A percentile compares a stretch with the other conserved stretches of the same genome.
These are phyloP conservation scores for Hofmannophila pseudospretella DNA, from an alignment of 2,888 invertebrate genomes.

Conservation along the genomic window DNA sequence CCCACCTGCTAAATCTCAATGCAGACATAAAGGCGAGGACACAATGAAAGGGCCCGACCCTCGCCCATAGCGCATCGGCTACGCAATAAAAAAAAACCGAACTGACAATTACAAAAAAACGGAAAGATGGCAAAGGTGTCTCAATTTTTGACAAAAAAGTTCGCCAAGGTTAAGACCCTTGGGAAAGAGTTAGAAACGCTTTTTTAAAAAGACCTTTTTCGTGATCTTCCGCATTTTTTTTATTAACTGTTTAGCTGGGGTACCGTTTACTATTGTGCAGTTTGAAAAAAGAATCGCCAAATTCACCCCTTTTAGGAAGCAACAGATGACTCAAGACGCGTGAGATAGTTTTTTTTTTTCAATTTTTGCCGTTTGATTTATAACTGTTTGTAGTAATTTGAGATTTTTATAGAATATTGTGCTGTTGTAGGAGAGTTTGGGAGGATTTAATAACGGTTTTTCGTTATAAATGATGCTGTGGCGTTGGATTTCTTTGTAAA, in stretches of 20 bases:
- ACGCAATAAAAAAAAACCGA: conserved; percentile 42
- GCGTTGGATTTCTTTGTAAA: neutral
- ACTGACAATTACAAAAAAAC: conserved; percentile 53
- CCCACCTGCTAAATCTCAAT: conserved; percentile 67
- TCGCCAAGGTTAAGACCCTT: conserved; percentile 75
- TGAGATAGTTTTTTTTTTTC: conserved; percentile 67
- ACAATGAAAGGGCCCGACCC: conserved; percentile 58
- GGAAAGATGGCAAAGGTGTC: conserved; percentile 76
- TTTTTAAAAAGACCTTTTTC: conserved; percentile 47
- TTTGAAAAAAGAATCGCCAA: conserved; percentile 43
- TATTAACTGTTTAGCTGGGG: conserved; percentile 60
- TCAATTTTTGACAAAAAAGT: conserved; percentile 65
- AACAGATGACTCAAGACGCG: conserved; percentile 61
- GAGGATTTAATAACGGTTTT: conserved; percentile 60
- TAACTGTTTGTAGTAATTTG: conserved; percentile 76
- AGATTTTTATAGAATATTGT: conserved; percentile 64
- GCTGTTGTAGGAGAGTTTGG: conserved; percentile 48
- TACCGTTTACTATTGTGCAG: conserved; percentile 52
- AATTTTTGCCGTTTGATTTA: conserved; percentile 61
- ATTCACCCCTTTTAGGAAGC: conserved; percentile 72
- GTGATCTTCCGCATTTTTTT: conserved; percentile 63
- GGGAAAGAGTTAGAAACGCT: conserved; percentile 74
- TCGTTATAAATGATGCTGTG: conserved; percentile 4
- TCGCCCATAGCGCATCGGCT: conserved; percentile 39
- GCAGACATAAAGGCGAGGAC: conserved; percentile 42